Conservation (phyloP, 2,113 vertebrate species). For the Muntiacus reevesi region DNA sequence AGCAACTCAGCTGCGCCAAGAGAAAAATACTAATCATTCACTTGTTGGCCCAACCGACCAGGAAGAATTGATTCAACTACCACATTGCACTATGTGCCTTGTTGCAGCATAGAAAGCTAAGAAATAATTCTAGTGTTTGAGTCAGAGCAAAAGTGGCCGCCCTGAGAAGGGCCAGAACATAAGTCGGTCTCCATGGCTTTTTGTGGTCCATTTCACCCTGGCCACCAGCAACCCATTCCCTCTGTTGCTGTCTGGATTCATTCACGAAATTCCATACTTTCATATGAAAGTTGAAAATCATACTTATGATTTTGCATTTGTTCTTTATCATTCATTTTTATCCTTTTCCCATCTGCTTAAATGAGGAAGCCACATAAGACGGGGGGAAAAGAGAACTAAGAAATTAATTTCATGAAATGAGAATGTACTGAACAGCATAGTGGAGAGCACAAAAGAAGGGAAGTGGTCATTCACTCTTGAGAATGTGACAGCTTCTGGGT, state of each 20-base stretch:
- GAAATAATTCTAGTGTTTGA: neutral
- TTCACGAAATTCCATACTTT: neutral
- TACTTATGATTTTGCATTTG: neutral
- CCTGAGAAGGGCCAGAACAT: neutral
- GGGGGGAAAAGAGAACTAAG: neutral
- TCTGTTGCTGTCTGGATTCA: neutral
- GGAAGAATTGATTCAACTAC: neutral
- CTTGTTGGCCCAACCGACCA: neutral
- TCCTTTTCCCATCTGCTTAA: neutral
- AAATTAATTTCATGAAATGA: neutral
- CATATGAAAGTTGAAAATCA: neutral
- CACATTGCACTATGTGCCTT: neutral
- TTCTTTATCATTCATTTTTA: neutral
- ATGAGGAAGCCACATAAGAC: neutral
- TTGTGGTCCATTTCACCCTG: rapidly evolving
- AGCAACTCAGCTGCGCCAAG: neutral
- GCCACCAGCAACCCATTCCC: neutral
- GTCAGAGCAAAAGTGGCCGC: neutral
- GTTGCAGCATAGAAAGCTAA: neutral
- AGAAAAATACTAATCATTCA: neutral
- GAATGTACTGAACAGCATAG: neutral
- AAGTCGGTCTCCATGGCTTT: neutral
- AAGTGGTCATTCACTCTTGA: neutral
- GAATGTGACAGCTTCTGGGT: neutral
- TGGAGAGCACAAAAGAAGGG: neutral